Evolutionary conservation across 2,797 vertebrate genomes (phyloP), one percentile per base, ranked within the genome.

Genomic region (Bovichtus variegatus): DNA sequence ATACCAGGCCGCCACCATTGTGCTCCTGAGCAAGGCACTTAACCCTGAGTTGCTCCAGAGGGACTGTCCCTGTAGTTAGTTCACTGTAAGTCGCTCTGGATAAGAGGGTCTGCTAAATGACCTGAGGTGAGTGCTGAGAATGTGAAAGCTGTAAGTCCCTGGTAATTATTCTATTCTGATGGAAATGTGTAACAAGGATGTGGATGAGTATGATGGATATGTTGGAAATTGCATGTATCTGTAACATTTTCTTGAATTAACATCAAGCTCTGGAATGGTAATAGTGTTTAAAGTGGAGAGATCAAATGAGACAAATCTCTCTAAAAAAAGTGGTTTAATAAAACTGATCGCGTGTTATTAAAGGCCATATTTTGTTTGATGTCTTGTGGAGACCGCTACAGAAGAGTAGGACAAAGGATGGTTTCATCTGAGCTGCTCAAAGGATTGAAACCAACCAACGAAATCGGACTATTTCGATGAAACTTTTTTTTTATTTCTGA

Each of bases 261-360:
- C 65, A 36, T 40, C 3, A 61, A 66, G 25, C 27, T 34, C 29
- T 71, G 43, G 19, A 67, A 43, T 71, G 29, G 43, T 44, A 23
- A 16, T 27, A 19, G 40, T 57, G 41, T 41, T 49, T 47, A 50
- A 62, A 51, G 21, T 67, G 10, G 36, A 53, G 46, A 49, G 27
- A 60, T 69, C 5, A 4, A 57, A 67, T 31, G 6, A 66, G 19
- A 49, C 10, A 13, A 2, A 23, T 62, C 34, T 74, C 13, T 44
- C 13, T 23, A 50, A n/a, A n/a, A 63, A 44, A 43, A 69, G 13
- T 27, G 25, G 55, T 41, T 74, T 51, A 82, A 87, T 87, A 79
- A 87, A 85, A 58, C 18, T 66, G 43, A 73, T 76, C 46, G 13
- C 46, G 13, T 70, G 1, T 61, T 29, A 55, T 72, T 51, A n/a